phyloP scores from a whole-genome alignment of 2,888 invertebrate genomes.

The Petrophora chlorosata region DNA sequence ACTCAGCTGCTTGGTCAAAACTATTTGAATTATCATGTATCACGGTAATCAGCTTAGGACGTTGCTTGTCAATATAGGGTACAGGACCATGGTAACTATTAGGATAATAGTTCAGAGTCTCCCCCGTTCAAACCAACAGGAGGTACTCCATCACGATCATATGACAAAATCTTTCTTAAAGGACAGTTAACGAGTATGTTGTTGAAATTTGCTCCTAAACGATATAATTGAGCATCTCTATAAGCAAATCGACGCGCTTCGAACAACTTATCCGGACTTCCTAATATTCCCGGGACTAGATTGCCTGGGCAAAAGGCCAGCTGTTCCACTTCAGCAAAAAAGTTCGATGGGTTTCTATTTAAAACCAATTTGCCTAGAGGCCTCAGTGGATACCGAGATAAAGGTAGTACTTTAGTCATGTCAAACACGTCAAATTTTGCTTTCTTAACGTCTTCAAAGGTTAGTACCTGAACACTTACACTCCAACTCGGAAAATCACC shows the following conservation, averaged over 20 bases:
- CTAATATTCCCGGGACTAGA: conserved; percentile 93
- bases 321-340: conserved; percentile 95
- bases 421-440: conserved; percentile 94
- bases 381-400: conserved; percentile 89
- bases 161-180: conserved; percentile 85
- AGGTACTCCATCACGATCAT: conserved; percentile 93
- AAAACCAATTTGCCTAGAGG: conserved; percentile 91
- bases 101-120: conserved; percentile 93
- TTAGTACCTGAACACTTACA: conserved; percentile 92
- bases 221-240: conserved; percentile 92
- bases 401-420: conserved; percentile 92
- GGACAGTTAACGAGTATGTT: conserved; percentile 97
- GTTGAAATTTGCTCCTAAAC: no score
- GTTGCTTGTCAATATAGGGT: conserved; percentile 82
- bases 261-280: conserved; percentile 94
- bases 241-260: conserved; percentile 92
- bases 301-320: conserved; percentile 93
- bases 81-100: conserved; percentile 95
- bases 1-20: conserved; percentile 89
- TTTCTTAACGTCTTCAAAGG: conserved; percentile 89
- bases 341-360: conserved; percentile 93
- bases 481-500: conserved; percentile 89
- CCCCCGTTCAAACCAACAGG: conserved; percentile 88
- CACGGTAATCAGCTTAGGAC: conserved; percentile 73
- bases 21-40: conserved; percentile 92